These are phyloP conservation scores for Cephonodes hylas DNA, from an alignment of 2,888 invertebrate species.

Conservation along the genomic window DNA sequence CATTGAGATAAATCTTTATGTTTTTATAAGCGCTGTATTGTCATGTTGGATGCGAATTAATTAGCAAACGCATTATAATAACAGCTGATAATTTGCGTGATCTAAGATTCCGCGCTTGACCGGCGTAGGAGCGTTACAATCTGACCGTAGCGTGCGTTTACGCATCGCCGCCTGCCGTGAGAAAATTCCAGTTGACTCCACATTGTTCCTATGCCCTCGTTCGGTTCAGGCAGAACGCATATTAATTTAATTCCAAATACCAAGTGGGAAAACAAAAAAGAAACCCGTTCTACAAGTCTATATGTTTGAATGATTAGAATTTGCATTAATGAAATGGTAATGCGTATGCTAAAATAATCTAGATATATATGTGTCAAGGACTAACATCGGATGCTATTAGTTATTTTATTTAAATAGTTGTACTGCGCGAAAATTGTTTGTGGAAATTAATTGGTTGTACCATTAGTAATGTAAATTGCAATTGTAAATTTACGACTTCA, in stretches of 20 bases:
- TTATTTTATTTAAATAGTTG: background rate
- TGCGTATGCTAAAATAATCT: background rate
- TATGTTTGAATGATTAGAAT: background rate
- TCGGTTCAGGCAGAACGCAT: conserved; percentile 28
- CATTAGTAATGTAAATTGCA: no score
- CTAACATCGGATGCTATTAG: background rate
- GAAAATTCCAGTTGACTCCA: conserved; percentile 61
- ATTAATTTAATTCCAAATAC: background rate
- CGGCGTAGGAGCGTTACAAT: conserved; percentile 50
- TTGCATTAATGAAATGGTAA: background rate
- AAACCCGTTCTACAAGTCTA: background rate
- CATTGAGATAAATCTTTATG: background rate
- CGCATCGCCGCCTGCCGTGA: conserved; percentile 71
- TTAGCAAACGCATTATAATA: background rate
- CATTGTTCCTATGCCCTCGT: conserved; percentile 68
- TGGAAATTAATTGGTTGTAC: no score
- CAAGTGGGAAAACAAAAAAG: conserved; percentile 11
- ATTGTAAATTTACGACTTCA: conserved; percentile 15
- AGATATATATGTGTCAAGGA: background rate
- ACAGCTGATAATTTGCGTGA: conserved; percentile 38
- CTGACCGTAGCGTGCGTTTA: conserved; percentile 68
- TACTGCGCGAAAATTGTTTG: background rate
- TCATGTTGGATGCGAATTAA: background rate
- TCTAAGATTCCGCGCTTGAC: conserved; percentile 47
- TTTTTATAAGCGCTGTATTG: background rate